A percentile compares a stretch with the other conserved stretches of the same genome.
phyloP scores from a whole-genome alignment of 2,797 vertebrate species.

The Macroramphosus scolopax region DNA sequence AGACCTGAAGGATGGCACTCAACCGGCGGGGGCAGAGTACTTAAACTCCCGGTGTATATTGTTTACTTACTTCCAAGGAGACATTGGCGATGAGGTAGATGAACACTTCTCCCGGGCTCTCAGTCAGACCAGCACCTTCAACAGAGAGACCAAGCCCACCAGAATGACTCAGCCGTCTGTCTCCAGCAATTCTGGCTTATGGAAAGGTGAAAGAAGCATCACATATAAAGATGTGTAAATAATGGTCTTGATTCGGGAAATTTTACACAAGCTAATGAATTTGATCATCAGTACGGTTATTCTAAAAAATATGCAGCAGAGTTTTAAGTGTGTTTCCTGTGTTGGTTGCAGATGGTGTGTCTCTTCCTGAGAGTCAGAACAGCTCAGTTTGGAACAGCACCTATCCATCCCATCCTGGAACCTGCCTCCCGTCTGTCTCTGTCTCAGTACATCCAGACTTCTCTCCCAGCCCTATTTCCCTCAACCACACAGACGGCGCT shows the following conservation, averaged over 20 bases:
- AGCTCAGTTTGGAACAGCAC: constrained; percentile 87
- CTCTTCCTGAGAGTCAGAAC: constrained; percentile 82
- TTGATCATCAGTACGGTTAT: too few species aligned
- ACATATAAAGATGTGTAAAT: too few species aligned
- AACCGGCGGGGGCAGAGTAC: constrained; percentile 94
- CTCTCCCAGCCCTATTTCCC: constrained; percentile 81
- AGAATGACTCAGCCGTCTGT: constrained; percentile 50
- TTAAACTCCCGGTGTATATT: constrained; percentile 96
- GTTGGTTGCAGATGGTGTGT: constrained; percentile 80
- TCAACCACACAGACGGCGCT: constrained; percentile 82
- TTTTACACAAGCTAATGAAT: too few species aligned
- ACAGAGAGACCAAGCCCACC: constrained; percentile 63
- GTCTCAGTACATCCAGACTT: constrained; percentile 88
- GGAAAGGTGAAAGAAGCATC: constrained; percentile 83
- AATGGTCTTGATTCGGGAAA: too few species aligned
- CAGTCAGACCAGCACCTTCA: constrained; percentile 86
- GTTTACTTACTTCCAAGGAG: constrained; percentile 97
- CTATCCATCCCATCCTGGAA: constrained; percentile 83
- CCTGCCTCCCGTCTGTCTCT: constrained; percentile 82
- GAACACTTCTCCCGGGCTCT: constrained; percentile 97
- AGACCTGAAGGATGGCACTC: constrained; percentile 80
- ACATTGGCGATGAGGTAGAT: constrained; percentile 95
- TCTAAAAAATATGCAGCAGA: background rate
- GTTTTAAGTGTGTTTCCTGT: background rate
- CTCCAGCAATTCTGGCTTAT: constrained; percentile 66